These are phyloP conservation scores for Leptopilina syphax DNA, from an alignment of 2,888 invertebrate genomes.

Conservation along the genomic window DNA sequence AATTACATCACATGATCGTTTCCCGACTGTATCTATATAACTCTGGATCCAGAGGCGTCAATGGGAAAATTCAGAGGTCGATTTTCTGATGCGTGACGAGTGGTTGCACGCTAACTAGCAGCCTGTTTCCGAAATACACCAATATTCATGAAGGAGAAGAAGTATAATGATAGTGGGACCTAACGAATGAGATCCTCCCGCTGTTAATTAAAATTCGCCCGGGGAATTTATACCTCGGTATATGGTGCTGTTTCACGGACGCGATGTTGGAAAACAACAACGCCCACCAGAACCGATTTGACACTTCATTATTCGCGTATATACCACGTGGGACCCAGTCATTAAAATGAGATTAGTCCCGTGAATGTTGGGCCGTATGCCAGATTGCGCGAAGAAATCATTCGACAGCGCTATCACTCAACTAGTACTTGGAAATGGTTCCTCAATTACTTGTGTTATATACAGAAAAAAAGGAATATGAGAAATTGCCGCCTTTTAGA, in stretches of 20 bases:
- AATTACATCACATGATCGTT: slow-evolving; percentile 14
- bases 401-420: slow-evolving; percentile 46
- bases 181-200: slow-evolving; percentile 66
- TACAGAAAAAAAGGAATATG: neutral
- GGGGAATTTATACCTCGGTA: slow-evolving; percentile 56
- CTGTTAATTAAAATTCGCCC: slow-evolving; percentile 74
- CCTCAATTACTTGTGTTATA: neutral
- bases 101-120: slow-evolving; percentile 48
- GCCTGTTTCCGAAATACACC: slow-evolving; percentile 45
- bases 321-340: slow-evolving; percentile 71
- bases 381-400: slow-evolving; percentile 50
- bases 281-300: slow-evolving; percentile 74
- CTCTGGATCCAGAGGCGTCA: slow-evolving; percentile 30
- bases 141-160: slow-evolving; percentile 50
- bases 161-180: slow-evolving; percentile 66
- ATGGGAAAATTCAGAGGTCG: slow-evolving; percentile 36
- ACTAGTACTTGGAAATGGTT: slow-evolving; percentile 31
- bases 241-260: slow-evolving; percentile 52
- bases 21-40: neutral
- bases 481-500: slow-evolving; percentile 29
- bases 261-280: slow-evolving; percentile 60
- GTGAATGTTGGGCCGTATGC: slow-evolving; percentile 63
- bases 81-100: slow-evolving; percentile 37
- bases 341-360: slow-evolving; percentile 76
- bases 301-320: slow-evolving; percentile 75